phyloP scores from a whole-genome alignment of 53 echinoderm and acorn worm species.

The Hippasteria phrygiana region DNA sequence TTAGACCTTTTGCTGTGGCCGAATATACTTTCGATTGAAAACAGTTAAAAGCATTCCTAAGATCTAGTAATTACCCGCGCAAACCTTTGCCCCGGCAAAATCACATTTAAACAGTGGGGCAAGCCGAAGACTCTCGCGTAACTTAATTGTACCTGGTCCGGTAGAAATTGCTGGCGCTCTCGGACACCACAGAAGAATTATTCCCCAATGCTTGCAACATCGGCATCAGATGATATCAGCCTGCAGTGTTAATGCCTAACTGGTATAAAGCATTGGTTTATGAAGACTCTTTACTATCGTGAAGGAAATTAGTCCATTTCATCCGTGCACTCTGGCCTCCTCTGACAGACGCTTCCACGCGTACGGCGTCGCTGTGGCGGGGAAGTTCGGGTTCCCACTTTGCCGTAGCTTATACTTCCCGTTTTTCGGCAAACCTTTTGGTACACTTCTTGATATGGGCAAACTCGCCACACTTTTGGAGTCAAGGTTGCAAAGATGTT shows the following conservation, averaged over 20 bases:
- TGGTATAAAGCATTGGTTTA: neutral
- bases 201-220: neutral
- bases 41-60: neutral
- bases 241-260: neutral
- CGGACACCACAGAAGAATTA: neutral
- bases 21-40: neutral
- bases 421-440: no score
- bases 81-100: constrained; percentile 24
- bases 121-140: neutral
- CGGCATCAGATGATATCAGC: neutral
- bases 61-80: constrained; percentile 9
- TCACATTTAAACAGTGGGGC: constrained; percentile 1
- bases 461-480: no score
- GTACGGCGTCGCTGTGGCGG: no score
- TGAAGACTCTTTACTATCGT: neutral
- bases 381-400: no score
- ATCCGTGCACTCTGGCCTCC: neutral
- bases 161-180: neutral
- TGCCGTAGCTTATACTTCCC: no score
- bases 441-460: no score
- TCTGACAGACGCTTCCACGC: neutral
- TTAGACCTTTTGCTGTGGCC: no score
- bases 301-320: neutral
- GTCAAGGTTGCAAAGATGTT: no score
- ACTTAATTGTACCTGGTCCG: constrained; percentile 15